Evolutionary conservation across 2,113 vertebrate genomes (phyloP).

Genomic region (Hyla sarda): DNA sequence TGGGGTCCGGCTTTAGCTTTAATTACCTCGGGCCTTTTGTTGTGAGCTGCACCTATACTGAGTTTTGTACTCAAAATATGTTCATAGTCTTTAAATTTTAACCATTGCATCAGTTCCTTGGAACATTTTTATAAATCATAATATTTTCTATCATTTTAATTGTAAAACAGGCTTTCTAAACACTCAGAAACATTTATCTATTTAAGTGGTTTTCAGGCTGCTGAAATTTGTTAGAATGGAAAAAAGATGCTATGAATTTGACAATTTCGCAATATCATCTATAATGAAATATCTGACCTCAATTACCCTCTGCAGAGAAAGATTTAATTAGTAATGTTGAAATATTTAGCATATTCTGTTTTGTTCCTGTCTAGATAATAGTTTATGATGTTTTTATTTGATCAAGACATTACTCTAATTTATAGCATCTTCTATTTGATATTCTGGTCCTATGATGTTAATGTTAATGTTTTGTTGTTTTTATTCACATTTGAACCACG

Average conservation of each 20-base stretch:
- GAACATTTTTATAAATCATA: neutral
- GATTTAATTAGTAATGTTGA: conserved; percentile 82
- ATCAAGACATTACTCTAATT: neutral
- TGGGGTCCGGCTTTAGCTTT: no score
- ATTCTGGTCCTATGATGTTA: neutral
- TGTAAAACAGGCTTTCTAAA: neutral
- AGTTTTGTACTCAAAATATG: no score
- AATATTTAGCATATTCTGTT: conserved; percentile 65
- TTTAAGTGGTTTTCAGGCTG: conserved; percentile 16
- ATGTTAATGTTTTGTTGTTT: neutral
- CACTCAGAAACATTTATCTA: conserved; percentile 8
- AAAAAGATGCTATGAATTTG: conserved; percentile 70
- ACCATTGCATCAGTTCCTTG: no score
- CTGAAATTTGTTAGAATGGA: conserved; percentile 45
- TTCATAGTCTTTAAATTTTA: no score
- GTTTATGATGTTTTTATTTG: conserved; percentile 25
- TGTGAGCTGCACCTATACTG: no score
- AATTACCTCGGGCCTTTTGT: no score
- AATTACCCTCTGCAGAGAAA: conserved; percentile 85
- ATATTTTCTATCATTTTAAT: conserved; percentile 5
- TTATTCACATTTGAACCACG: neutral
- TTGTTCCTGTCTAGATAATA: conserved; percentile 53
- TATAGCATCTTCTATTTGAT: neutral
- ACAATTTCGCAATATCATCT: conserved; percentile 75
- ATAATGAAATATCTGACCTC: conserved; percentile 80